These are phyloP conservation scores for Rhagoletis pomonella DNA, from an alignment of 1,140 invertebrate species.

Conservation along the genomic window DNA sequence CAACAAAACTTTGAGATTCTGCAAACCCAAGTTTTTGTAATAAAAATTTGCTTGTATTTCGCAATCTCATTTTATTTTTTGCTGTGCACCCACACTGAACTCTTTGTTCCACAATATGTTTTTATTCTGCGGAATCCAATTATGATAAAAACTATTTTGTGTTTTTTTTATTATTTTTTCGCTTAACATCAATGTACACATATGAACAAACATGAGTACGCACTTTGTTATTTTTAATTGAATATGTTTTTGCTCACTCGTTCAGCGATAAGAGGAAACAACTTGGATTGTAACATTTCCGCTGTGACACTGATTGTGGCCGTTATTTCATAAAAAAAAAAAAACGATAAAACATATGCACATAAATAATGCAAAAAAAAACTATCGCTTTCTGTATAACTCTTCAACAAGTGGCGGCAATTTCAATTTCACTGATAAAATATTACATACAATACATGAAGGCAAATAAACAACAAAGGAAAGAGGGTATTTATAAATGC, in stretches of 20 bases:
- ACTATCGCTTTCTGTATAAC: not conserved
- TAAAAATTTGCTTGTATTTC: no score
- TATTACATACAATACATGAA: not conserved
- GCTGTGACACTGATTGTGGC: conserved; percentile 39
- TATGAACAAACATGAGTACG: not conserved
- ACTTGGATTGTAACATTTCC: conserved; percentile 33
- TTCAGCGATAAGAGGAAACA: not conserved
- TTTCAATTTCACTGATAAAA: conserved; percentile 41
- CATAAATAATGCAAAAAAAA: conserved; percentile 21
- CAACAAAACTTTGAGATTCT: no score
- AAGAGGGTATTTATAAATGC: no score
- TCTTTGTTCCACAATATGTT: not conserved
- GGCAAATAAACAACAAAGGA: not conserved
- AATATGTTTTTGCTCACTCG: conserved; percentile 48
- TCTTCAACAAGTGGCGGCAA: conserved; percentile 25
- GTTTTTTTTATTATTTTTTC: not conserved
- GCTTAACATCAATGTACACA: not conserved
- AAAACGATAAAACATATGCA: not conserved
- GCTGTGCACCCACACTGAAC: not conserved
- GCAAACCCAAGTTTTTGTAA: no score
- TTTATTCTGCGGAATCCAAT: conserved; percentile 11
- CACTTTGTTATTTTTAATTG: conserved; percentile 25
- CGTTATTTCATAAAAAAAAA: not conserved
- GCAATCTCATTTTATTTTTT: not conserved
- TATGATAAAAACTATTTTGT: conserved; percentile 8